phyloP scores from a whole-genome alignment of 2,888 invertebrate species.

The Alentia gelatinosa region DNA sequence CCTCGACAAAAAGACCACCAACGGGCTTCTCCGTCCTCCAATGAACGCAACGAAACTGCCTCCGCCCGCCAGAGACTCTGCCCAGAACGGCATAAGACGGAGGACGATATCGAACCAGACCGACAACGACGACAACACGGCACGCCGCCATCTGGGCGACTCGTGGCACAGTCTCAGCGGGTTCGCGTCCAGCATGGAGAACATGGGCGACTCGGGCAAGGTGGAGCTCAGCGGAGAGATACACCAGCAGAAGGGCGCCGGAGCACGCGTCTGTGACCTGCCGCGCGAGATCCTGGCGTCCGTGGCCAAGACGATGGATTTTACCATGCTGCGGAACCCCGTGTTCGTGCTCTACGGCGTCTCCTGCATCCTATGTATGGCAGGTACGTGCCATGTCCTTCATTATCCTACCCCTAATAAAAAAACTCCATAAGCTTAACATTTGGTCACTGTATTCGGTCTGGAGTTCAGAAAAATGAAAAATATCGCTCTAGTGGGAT shows the following conservation, averaged over 20 bases:
- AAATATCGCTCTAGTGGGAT: too few relatives aligned
- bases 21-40: too few relatives aligned
- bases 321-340: slow-evolving; percentile 90
- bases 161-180: slow-evolving; percentile 49
- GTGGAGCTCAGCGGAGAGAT: slow-evolving; percentile 13
- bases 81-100: neutral
- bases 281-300: neutral
- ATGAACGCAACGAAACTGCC: too few relatives aligned
- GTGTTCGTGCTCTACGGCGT: slow-evolving; percentile 85
- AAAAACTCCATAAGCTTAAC: too few relatives aligned
- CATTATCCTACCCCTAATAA: too few relatives aligned
- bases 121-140: neutral
- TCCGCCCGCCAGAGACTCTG: neutral
- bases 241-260: neutral
- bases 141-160: neutral
- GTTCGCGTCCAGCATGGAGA: slow-evolving; percentile 47
- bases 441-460: too few relatives aligned
- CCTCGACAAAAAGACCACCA: neutral
- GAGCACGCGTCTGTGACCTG: neutral
- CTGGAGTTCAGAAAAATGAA: too few relatives aligned
- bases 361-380: slow-evolving; percentile 75
- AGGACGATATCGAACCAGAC: slow-evolving; percentile 4
- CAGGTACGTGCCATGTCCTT: slow-evolving; percentile 74
- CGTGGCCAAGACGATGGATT: slow-evolving; percentile 82
- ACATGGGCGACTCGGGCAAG: neutral